Base-by-base conservation (phyloP, 2,888 invertebrate species). In the Amaurobius ferox region DNA sequence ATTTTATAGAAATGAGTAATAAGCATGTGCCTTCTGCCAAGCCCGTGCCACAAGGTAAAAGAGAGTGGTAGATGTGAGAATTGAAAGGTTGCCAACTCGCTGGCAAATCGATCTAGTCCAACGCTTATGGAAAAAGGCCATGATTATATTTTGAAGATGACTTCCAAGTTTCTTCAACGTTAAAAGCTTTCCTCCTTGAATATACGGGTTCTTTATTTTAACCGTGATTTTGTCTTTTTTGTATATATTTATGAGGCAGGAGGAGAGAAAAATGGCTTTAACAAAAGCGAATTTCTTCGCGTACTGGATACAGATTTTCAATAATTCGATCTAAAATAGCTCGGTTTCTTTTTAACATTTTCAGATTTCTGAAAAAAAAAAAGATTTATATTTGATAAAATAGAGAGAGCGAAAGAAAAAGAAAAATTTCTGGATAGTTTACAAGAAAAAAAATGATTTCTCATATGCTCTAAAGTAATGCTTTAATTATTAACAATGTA, bases 41-140 rank as follows among this genome's bases (percentile, higher is more conserved):
- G 72, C 48, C 19, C 61, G 40, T 30, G 39, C 62, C 73, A 61
- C 67, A 68, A 74, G 61, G 35, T 74, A 81, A 81, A 81, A 81
- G 61, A 68, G 70, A 74, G 61, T 70, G 74, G 81, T 81, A 81
- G 74, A 81, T 81, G 81, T 76, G 81, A 74, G 81, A 81, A 81
- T 81, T 81, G 81, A 81, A 81, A 81, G 70, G 74, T 81, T 81
- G 81, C 81, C 81, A 81, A 81, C 73, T 73, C 19, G 68, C 35
- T 74, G 62, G 68, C 44, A 76, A 72, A 81, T 81, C 81, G 81
- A 81, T 81, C 81, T 74, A 68, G 74, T 73, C 70, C 67, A 73
- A 73, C 66, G 68, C 80, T 74, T 81, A 62, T 68, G 67, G 68
- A 66, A 64, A 79, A 79, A 64, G 71, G 68, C 61, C 70, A 55